Conservation (phyloP, 2,888 invertebrate genomes). For the Eretmocerus hayati region DNA sequence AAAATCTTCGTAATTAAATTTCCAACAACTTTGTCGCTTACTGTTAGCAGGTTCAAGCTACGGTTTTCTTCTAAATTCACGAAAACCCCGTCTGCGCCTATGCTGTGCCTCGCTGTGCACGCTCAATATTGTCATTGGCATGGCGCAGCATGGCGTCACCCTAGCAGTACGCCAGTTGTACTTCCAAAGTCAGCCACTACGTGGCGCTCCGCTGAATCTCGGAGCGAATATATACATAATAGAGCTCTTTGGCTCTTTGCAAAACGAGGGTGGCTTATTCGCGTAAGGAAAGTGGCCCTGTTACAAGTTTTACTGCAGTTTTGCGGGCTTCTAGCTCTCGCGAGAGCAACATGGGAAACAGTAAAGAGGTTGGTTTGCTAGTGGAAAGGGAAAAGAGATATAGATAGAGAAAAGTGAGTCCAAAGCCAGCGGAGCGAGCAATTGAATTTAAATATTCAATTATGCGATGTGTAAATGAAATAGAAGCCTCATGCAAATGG, state of each 20-base stretch:
- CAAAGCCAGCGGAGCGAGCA: slow-evolving; percentile 31
- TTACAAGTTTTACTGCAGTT: slow-evolving; percentile 49
- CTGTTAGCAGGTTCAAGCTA: no score
- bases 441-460: slow-evolving; percentile 51
- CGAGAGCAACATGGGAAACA: neutral
- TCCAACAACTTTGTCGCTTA: no score
- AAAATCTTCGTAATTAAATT: no score
- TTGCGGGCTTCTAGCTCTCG: slow-evolving; percentile 44
- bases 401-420: slow-evolving; percentile 29
- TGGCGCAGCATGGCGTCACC: no score
- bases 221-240: neutral
- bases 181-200: no score
- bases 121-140: no score
- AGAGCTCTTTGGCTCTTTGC: neutral
- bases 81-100: no score
- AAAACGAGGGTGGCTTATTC: slow-evolving; percentile 26
- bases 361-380: neutral
- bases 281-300: slow-evolving; percentile 44
- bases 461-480: slow-evolving; percentile 54
- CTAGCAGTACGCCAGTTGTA: no score
- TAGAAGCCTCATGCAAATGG: slow-evolving; percentile 53
- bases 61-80: no score
- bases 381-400: neutral
- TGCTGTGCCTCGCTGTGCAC: no score
- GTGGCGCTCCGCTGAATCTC: no score